Evolutionary conservation across 2,113 vertebrate species (phyloP), one percentile per base, ranked within the genome.

Genomic region (Anguilla japonica): DNA sequence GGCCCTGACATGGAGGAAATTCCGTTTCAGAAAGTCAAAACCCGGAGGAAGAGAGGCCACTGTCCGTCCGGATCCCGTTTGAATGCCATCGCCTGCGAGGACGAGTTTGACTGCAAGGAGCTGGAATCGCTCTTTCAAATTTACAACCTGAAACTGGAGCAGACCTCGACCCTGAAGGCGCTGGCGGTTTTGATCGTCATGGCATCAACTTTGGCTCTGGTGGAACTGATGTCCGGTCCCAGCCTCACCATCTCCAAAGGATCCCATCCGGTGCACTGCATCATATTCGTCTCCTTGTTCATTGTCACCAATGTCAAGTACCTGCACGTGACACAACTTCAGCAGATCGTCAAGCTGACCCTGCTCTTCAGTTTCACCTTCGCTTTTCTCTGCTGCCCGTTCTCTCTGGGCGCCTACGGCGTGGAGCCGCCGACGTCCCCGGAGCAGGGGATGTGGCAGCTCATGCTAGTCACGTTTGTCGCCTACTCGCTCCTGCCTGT

Each of bases 221-320:
- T 97, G 89, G 98, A 99, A 95, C 96, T 99, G 90, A 95, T 98
- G 92, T 97, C 97, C 81, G 96, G 96, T 84, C 96, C 97, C 86
- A 96, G 96, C 78, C 94, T 98, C 83, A 97, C 96, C 93, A 96
- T 99, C 93, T 97, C 97, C 92, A 97, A 97, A 92, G 98, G 98
- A 91, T 99, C 98, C 46, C 96, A 98, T 95, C 98, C 98, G 8
- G 98, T 98, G 89, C 98, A 99, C 96, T 98, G 97, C 96, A 97
- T 97, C 92, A 96, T 99, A 79, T 99, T 99, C 94, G 94, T 98
- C 88, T 98, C 98, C 89, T 97, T 99, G 83, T 98, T 99, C 84
- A 98, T 98, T 91, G 97, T 99, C 93, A 98, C 98, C 93, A 99
- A 99, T 89, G 98, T 99, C 90, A 99, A 99, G 82, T 98, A 99